phyloP scores from a whole-genome alignment of 2,888 invertebrate genomes.

The Synergus itoensis region DNA sequence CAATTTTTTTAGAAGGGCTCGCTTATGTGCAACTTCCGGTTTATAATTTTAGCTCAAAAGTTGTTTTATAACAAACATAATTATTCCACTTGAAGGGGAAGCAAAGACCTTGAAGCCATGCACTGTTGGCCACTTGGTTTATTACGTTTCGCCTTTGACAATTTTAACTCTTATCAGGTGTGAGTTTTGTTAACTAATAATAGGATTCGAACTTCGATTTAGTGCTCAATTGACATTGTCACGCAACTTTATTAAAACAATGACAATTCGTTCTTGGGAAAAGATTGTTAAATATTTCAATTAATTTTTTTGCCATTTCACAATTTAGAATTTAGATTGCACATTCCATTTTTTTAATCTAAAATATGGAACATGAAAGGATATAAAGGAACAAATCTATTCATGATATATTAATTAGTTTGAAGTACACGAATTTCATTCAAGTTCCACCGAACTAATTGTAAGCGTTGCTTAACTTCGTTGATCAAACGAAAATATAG shows the following conservation, averaged over 20 bases:
- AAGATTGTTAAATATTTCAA: too few relatives aligned
- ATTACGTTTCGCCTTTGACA: neutral
- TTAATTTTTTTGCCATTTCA: too few relatives aligned
- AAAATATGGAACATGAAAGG: too few relatives aligned
- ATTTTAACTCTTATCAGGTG: neutral
- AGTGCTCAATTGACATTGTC: neutral
- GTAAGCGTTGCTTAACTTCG: too few relatives aligned
- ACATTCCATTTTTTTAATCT: too few relatives aligned
- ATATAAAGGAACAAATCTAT: too few relatives aligned
- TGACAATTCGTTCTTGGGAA: neutral
- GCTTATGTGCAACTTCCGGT: neutral
- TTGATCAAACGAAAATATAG: too few relatives aligned
- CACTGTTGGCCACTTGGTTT: neutral
- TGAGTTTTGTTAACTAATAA: neutral
- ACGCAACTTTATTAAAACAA: neutral
- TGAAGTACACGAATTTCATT: too few relatives aligned
- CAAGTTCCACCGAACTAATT: too few relatives aligned
- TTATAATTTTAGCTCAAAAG: neutral
- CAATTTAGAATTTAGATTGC: too few relatives aligned
- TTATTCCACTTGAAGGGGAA: neutral
- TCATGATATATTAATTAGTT: too few relatives aligned
- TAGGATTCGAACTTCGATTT: neutral
- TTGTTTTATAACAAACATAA: neutral
- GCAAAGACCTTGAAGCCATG: slow-evolving; percentile 13
- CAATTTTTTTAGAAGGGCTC: neutral